Evolutionary conservation across 2,888 invertebrate species (phyloP).

Genomic region (Drosophila antonietae): DNA sequence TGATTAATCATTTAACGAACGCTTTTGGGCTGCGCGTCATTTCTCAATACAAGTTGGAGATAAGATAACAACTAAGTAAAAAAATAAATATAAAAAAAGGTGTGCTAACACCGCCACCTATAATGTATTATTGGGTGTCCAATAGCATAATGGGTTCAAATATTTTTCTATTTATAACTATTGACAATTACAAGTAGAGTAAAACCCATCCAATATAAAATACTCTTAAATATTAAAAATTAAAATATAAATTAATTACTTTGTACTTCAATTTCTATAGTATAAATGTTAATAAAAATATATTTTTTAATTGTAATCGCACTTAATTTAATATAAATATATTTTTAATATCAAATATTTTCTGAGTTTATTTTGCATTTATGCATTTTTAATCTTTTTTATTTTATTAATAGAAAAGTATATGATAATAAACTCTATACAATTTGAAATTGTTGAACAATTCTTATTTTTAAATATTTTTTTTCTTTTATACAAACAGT

Average conservation of each 20-base stretch:
- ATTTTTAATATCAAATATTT: background rate
- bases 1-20: constrained; percentile 32
- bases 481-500: constrained; percentile 39
- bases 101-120: background rate
- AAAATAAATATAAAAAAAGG: background rate
- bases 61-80: constrained; percentile 56
- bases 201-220: background rate
- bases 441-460: constrained; percentile 69
- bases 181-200: background rate
- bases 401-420: constrained; percentile 51
- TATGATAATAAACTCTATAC: constrained; percentile 54
- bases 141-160: constrained; percentile 1
- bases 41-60: constrained; percentile 46
- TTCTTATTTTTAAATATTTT: constrained; percentile 29
- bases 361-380: background rate
- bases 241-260: background rate
- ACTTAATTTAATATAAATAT: background rate
- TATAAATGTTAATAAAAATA: background rate
- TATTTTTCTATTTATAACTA: background rate
- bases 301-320: background rate
- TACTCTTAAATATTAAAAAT: background rate
- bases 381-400: background rate
- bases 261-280: background rate
- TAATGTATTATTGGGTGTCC: background rate
- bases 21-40: constrained; percentile 29